A percentile compares a stretch with the other conserved stretches of the same genome.
Evolutionary conservation across 1,140 invertebrate genomes (phyloP).

Genomic region (Stegodyphus dumicola): DNA sequence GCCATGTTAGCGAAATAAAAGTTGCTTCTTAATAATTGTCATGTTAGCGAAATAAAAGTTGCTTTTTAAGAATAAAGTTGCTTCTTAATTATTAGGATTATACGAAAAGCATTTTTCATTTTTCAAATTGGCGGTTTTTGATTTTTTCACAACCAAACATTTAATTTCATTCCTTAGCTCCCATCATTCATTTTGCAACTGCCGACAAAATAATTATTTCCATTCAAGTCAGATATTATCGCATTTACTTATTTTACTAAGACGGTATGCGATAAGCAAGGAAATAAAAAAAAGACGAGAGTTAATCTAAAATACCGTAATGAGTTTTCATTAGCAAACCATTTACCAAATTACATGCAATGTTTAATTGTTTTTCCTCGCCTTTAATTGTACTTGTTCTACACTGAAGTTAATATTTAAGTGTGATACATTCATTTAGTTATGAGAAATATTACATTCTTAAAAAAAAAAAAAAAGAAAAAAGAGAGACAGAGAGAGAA

Average conservation of each 20-base stretch:
- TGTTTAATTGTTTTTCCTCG: constrained; percentile 4
- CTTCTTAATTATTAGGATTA: too few relatives aligned
- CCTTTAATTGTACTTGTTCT: constrained; percentile 2
- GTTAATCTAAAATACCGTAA: not conserved
- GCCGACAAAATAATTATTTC: not conserved
- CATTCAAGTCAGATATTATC: not conserved
- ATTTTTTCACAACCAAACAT: not conserved
- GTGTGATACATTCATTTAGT: constrained; percentile 18
- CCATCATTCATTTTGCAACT: not conserved
- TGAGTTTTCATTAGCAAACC: constrained; percentile 1
- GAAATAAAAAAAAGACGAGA: not conserved
- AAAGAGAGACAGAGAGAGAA: not conserved
- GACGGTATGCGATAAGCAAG: not conserved
- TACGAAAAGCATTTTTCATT: too few relatives aligned
- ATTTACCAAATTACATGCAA: not conserved
- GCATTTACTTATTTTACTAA: not conserved
- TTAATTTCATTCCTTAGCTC: not conserved
- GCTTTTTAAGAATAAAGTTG: too few relatives aligned
- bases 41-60: too few relatives aligned
- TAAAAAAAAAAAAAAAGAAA: too few relatives aligned
- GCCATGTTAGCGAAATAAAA: too few relatives aligned
- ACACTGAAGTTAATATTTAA: not conserved
- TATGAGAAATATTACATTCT: not conserved
- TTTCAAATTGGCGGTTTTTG: not conserved
- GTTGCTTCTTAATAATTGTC: too few relatives aligned